Percentiles rank a stretch among this genome's conserved stretches.
These are phyloP conservation scores for Amphipoea lucens DNA, from an alignment of 2,888 invertebrate species.

Conservation along the genomic window DNA sequence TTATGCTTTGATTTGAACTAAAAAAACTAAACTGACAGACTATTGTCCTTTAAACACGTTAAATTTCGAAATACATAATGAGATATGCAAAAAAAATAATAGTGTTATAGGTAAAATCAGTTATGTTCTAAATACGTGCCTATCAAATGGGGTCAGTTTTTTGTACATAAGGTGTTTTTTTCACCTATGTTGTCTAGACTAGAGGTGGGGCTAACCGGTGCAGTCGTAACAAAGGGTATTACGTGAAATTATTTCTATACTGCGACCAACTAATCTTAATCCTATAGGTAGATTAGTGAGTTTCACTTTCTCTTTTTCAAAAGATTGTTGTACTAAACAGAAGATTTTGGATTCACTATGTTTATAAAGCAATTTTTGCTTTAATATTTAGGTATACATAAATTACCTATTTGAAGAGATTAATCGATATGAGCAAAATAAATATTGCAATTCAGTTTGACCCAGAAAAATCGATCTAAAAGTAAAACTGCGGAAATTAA, in stretches of 20 bases:
- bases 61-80: conserved; percentile 35
- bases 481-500: conserved; percentile 60
- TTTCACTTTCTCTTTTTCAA: conserved; percentile 28
- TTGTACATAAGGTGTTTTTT: conserved; percentile 63
- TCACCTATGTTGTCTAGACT: conserved; percentile 50
- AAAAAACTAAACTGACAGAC: not conserved
- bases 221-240: conserved; percentile 65
- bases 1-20: not conserved
- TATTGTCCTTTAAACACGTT: conserved; percentile 30
- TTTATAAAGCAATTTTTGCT: no score
- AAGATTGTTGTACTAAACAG: not conserved
- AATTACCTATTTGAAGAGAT: not conserved
- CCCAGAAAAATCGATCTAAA: conserved; percentile 8
- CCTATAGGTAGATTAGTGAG: conserved; percentile 37
- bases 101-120: conserved; percentile 57
- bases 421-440: not conserved
- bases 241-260: conserved; percentile 75
- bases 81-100: conserved; percentile 53
- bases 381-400: not conserved
- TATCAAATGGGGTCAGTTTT: conserved; percentile 68
- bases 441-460: not conserved
- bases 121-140: conserved; percentile 73
- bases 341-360: not conserved
- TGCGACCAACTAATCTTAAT: conserved; percentile 64
- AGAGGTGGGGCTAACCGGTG: conserved; percentile 52